Evolutionary conservation across 1,140 invertebrate genomes (phyloP).

Genomic region (Augochlora pura): DNA sequence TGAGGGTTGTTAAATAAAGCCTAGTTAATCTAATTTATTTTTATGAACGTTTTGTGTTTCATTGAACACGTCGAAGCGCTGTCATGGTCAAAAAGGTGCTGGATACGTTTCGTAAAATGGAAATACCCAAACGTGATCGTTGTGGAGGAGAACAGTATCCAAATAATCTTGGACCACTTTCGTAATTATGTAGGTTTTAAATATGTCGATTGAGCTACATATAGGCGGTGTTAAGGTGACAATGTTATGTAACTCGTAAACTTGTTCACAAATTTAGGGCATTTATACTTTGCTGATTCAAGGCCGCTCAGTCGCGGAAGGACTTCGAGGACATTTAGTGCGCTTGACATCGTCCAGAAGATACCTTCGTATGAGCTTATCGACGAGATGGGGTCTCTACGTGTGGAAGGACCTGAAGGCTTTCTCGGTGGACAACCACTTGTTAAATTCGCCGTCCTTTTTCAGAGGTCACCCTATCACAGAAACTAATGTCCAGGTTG

Average conservation of each 20-base stretch:
- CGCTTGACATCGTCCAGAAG: constrained; percentile 68
- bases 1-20: too few relatives aligned
- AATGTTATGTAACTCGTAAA: background rate
- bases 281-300: constrained; percentile 75
- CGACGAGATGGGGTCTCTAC: constrained; percentile 78
- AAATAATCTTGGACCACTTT: constrained; percentile 74
- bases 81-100: constrained; percentile 69
- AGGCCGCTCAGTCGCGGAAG: constrained; percentile 67
- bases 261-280: constrained; percentile 60
- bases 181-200: constrained; percentile 71
- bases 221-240: background rate
- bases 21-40: background rate
- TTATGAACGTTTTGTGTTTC: background rate
- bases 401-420: constrained; percentile 77
- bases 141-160: constrained; percentile 70
- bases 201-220: background rate
- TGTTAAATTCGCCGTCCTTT: constrained; percentile 82
- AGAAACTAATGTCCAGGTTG: constrained; percentile 87
- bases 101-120: constrained; percentile 75
- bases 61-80: constrained; percentile 59
- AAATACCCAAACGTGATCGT: constrained; percentile 71
- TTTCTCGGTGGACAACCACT: constrained; percentile 87
- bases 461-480: constrained; percentile 85
- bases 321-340: constrained; percentile 65
- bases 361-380: constrained; percentile 75